Conservation (phyloP, 2,888 invertebrate genomes). For the Branchipolynoe longqiensis region DNA sequence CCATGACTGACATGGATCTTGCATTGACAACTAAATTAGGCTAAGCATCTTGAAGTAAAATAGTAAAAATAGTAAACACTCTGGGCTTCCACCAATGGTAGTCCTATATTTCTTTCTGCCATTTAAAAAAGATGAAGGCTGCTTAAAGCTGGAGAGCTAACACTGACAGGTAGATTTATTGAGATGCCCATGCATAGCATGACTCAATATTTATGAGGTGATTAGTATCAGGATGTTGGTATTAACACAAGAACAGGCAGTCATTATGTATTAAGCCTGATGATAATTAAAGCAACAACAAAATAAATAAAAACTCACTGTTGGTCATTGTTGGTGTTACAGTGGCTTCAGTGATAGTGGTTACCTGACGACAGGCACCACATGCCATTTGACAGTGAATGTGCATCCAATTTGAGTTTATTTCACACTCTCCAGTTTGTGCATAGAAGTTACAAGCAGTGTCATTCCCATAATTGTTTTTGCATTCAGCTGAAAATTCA, state of each 20-base stretch:
- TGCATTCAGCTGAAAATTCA: not conserved
- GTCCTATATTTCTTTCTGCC: too few relatives aligned
- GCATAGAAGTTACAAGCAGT: slow-evolving; percentile 61
- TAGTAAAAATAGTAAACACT: too few relatives aligned
- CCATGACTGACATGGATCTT: too few relatives aligned
- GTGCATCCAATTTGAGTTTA: slow-evolving; percentile 62
- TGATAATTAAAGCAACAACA: too few relatives aligned
- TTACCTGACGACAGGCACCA: slow-evolving; percentile 68
- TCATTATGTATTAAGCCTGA: too few relatives aligned
- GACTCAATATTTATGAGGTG: too few relatives aligned
- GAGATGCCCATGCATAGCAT: not conserved
- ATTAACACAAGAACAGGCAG: too few relatives aligned
- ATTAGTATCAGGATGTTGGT: too few relatives aligned
- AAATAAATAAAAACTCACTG: not conserved
- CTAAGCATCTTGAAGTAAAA: too few relatives aligned
- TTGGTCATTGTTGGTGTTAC: not conserved
- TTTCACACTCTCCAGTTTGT: slow-evolving; percentile 60
- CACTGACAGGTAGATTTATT: not conserved
- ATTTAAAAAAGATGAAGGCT: too few relatives aligned
- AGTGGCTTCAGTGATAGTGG: not conserved
- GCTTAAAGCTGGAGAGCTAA: not conserved
- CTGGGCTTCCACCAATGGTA: too few relatives aligned
- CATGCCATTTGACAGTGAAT: slow-evolving; percentile 71
- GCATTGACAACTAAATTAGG: too few relatives aligned
- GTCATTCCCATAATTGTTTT: slow-evolving; percentile 23